These are phyloP conservation scores for Urophycis tenuis DNA, from an alignment of 2,797 vertebrate genomes.

Conservation along the genomic window DNA sequence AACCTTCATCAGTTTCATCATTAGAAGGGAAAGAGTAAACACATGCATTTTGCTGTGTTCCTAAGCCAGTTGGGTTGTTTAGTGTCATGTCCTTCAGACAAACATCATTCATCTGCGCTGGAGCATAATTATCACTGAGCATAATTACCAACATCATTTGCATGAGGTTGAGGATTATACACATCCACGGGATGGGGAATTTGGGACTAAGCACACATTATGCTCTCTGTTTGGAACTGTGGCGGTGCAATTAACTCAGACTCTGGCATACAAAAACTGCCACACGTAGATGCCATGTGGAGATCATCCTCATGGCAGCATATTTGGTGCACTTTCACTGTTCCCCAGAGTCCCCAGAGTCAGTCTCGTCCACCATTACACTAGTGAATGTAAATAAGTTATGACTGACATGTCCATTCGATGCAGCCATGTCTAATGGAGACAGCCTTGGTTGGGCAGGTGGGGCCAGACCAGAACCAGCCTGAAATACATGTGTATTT, in stretches of 20 bases:
- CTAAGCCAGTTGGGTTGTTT: conserved; percentile 2
- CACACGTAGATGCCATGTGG: background rate
- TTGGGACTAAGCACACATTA: conserved; percentile 6
- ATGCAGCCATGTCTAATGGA: background rate
- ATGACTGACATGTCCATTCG: background rate
- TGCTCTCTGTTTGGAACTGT: conserved; percentile 12
- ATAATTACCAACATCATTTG: conserved; percentile 3
- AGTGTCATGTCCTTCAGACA: conserved; percentile 13
- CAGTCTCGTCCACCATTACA: background rate
- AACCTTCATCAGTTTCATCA: background rate
- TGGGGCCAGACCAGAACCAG: background rate
- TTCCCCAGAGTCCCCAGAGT: background rate
- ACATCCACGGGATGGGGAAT: conserved; percentile 28
- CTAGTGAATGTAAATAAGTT: background rate
- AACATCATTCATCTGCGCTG: background rate
- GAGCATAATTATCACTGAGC: background rate
- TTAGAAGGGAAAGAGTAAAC: background rate
- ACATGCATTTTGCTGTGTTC: background rate
- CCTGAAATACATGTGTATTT: background rate
- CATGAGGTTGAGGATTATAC: background rate
- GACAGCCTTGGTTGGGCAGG: no score
- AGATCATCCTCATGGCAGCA: background rate
- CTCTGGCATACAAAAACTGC: conserved; percentile 1
- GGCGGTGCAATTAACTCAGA: background rate
- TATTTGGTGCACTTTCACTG: no score